Base-by-base conservation (phyloP, 2,888 invertebrate species). In the Troides helena region DNA sequence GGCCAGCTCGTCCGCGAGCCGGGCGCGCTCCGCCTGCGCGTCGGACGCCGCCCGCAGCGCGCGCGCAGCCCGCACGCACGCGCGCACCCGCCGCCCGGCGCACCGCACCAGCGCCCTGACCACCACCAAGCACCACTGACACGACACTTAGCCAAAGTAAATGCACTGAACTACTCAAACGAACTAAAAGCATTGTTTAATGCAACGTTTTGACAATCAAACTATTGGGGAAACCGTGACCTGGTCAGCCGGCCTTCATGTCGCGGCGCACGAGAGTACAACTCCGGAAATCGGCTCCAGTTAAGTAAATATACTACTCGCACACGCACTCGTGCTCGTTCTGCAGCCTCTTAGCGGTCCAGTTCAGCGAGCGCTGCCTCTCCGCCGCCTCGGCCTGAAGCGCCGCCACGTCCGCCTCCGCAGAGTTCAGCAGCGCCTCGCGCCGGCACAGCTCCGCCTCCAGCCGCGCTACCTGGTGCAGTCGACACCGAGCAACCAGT, bases 401-500 rank as follows among this genome's bases (percentile, higher is more conserved):
- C 65, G 72, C 76, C 43, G 72, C 75, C n/a, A 74, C 78, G 67
- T 85, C 85, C 14, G 78, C 78, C 74, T 87, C 87, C 0, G 85
- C 84, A 4, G 78, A 74, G 3, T 80, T 65, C 71, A 89, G 76
- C 73, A 85, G 74, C 21, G 81, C 80, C 72, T 86, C 87, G 75
- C 86, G 86, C 62, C 85, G 82, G 0, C 79, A 70, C 67, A 88
- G 69, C 69, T 89, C 87, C 23, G 84, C 87, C 67, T 90, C 88
- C 53, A 88, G 50, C n/a, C 78, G 71, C 0, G 81, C 71, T 72
- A 90, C 72, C 90, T 90, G 74, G 5, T n/a, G 10, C 21, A 4
- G 43, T 17, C 18, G 5, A 39, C 62, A 39, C 2, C 8, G 17
- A 10, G 5, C 10, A 30, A 30, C 3, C 30, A 30, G 30, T 30